phyloP scores from a whole-genome alignment of 2,113 vertebrate genomes.

The Peromyscus polionotus region DNA sequence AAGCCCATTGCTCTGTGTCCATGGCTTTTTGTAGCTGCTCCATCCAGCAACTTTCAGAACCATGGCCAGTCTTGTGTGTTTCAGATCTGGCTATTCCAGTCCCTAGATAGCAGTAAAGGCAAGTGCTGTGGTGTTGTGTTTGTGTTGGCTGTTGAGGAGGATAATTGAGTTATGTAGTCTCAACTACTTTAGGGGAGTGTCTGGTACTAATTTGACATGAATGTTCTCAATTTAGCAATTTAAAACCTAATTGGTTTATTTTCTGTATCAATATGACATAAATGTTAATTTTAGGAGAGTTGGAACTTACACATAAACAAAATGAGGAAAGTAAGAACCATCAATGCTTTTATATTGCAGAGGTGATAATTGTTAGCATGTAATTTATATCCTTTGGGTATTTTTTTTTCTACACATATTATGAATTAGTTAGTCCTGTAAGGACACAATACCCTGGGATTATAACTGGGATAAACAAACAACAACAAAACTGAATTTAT shows the following conservation, averaged over 20 bases:
- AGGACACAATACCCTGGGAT: neutral
- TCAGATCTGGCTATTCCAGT: neutral
- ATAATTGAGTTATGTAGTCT: constrained; percentile 40
- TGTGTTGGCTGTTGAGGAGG: constrained; percentile 39
- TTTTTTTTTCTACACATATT: neutral
- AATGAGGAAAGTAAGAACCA: constrained; percentile 39
- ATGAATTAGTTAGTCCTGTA: neutral
- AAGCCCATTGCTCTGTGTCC: neutral
- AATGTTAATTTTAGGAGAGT: constrained; percentile 62
- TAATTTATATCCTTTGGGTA: neutral
- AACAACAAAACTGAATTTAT: constrained; percentile 2
- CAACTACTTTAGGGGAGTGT: constrained; percentile 28
- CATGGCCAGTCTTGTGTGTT: neutral
- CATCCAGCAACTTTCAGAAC: neutral
- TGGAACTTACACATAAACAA: constrained; percentile 37
- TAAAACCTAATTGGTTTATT: constrained; percentile 51
- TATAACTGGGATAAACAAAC: constrained; percentile 32
- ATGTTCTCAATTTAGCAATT: constrained; percentile 54
- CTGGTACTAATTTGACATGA: constrained; percentile 42
- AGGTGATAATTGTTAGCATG: constrained; percentile 31
- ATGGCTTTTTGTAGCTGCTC: neutral
- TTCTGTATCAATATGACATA: constrained; percentile 53
- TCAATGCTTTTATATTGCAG: neutral
- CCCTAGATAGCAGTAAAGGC: neutral
- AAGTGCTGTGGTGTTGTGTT: neutral